A percentile compares a stretch with the other conserved stretches of the same genome.
These are phyloP conservation scores for Emys orbicularis DNA, from an alignment of 2,797 vertebrate genomes.

Conservation along the genomic window DNA sequence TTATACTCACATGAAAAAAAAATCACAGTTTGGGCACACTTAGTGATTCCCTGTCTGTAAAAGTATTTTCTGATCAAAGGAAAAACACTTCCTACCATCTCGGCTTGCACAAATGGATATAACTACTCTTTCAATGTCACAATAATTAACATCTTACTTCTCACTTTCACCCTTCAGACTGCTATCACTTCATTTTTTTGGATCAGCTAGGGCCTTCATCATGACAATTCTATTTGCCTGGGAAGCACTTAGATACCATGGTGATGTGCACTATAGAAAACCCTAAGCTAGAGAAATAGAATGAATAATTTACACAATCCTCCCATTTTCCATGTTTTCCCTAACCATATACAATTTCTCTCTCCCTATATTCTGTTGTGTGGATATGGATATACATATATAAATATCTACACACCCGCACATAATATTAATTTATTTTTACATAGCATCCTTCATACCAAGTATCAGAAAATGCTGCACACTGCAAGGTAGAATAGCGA, in stretches of 20 bases:
- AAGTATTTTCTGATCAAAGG: no score
- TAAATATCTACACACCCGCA: neutral
- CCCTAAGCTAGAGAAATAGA: neutral
- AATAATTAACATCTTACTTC: no score
- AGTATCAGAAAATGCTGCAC: neutral
- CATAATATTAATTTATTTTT: neutral
- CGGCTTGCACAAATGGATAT: no score
- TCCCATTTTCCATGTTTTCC: neutral
- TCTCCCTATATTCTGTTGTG: neutral
- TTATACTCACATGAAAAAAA: no score
- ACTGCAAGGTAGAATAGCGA: neutral
- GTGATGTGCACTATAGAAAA: neutral
- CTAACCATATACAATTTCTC: neutral
- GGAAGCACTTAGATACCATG: neutral
- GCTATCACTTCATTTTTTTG: no score
- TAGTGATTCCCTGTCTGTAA: no score
- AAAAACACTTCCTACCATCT: no score
- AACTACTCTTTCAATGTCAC: no score
- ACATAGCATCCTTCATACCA: neutral
- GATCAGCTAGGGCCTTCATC: neutral
- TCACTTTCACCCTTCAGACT: no score
- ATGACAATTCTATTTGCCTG: neutral
- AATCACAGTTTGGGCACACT: no score
- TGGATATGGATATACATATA: neutral
- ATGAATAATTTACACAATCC: neutral